Evolutionary conservation across 1,140 invertebrate genomes (phyloP).

Genomic region (Leptinotarsa lineolata): DNA sequence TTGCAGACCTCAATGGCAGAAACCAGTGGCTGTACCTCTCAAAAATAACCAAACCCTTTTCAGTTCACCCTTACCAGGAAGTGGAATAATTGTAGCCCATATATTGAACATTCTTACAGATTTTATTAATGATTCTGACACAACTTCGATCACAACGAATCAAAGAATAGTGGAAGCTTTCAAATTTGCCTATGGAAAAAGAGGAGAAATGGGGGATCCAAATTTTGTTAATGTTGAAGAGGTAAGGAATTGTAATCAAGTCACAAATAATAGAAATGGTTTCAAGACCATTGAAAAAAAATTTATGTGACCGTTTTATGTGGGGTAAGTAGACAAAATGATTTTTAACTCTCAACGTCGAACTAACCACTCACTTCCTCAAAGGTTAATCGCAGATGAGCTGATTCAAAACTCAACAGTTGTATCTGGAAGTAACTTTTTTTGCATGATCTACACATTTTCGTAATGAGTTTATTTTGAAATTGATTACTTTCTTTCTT

Average conservation of each 20-base stretch:
- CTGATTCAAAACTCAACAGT: too few relatives aligned
- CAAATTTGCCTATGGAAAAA: conserved; percentile 90
- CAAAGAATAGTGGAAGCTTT: conserved; percentile 89
- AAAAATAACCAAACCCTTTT: conserved; percentile 67
- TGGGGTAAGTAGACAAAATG: too few relatives aligned
- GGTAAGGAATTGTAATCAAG: conserved; percentile 23
- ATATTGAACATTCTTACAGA: conserved; percentile 82
- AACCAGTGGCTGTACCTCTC: conserved; percentile 62
- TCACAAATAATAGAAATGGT: too few relatives aligned
- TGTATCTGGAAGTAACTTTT: too few relatives aligned
- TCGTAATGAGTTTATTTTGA: too few relatives aligned
- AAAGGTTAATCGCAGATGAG: too few relatives aligned
- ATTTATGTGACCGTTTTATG: too few relatives aligned
- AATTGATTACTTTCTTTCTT: too few relatives aligned
- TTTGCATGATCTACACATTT: too few relatives aligned
- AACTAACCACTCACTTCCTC: too few relatives aligned
- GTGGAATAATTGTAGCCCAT: conserved; percentile 77
- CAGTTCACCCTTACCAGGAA: conserved; percentile 79
- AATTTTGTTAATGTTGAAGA: conserved; percentile 55
- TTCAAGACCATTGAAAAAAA: too few relatives aligned
- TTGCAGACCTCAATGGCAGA: conserved; percentile 64
- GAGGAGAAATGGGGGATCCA: conserved; percentile 86
- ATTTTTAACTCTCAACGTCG: too few relatives aligned
- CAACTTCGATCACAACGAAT: conserved; percentile 56
- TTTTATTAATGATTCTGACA: conserved; percentile 56